Evolutionary conservation across 1,140 invertebrate species (phyloP).

Genomic region (Tetramorium parvispinum): DNA sequence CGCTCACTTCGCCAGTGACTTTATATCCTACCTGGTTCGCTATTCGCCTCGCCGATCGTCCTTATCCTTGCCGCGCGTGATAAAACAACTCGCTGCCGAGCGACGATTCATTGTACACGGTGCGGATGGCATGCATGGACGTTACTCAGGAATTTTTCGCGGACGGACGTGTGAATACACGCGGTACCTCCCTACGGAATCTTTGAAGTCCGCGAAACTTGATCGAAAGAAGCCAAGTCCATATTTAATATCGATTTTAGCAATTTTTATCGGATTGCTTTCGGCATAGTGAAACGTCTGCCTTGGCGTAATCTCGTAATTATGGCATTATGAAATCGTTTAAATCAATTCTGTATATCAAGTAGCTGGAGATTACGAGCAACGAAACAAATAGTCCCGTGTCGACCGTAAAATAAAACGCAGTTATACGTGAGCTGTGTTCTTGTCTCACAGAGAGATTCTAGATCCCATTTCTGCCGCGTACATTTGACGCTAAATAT

Average conservation of each 20-base stretch:
- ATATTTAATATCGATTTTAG: neutral
- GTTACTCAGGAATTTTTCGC: neutral
- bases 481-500: slow-evolving; percentile 7
- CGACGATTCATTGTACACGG: slow-evolving; percentile 20
- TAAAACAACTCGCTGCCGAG: slow-evolving; percentile 46
- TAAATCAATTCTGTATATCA: neutral
- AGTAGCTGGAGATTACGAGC: neutral
- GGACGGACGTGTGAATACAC: neutral
- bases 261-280: neutral
- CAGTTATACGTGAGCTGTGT: neutral
- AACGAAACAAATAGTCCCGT: neutral
- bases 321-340: neutral
- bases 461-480: neutral
- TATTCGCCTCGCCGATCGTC: slow-evolving; percentile 6
- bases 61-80: slow-evolving; percentile 29
- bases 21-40: slow-evolving; percentile 40
- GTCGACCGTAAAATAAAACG: neutral
- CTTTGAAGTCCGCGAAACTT: neutral
- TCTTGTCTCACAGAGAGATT: neutral
- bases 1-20: slow-evolving; percentile 47
- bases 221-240: neutral
- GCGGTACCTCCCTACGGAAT: neutral
- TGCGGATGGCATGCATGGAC: neutral
- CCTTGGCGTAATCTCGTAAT: neutral
- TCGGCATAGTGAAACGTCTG: neutral